Percentiles rank a stretch among this genome's conserved stretches.
Evolutionary conservation across 1,140 invertebrate genomes (phyloP).

Genomic region (Diuraphis noxia): DNA sequence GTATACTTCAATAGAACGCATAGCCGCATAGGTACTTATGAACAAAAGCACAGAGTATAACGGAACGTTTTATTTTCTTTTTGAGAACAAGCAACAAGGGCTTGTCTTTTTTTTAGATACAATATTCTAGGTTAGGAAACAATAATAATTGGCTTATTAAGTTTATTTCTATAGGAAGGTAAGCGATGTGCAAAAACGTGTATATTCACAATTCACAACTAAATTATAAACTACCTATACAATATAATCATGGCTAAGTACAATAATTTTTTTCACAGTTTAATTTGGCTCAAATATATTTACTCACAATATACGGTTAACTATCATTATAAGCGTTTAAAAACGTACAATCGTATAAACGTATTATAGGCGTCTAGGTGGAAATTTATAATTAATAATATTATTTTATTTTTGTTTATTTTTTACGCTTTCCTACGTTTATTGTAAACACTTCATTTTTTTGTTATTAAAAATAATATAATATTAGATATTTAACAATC

Average conservation of each 20-base stretch:
- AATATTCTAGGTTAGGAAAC: neutral
- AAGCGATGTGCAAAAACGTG: neutral
- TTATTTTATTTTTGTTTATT: neutral
- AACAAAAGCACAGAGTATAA: neutral
- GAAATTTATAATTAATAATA: neutral
- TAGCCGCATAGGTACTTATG: neutral
- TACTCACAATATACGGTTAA: neutral
- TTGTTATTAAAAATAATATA: neutral
- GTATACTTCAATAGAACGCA: neutral
- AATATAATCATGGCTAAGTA: neutral
- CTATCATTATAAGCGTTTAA: neutral
- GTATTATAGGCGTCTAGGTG: neutral
- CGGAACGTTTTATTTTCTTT: neutral
- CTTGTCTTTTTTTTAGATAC: neutral
- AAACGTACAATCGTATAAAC: neutral
- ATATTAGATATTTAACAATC: neutral
- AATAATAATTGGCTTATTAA: slow-evolving; percentile 18
- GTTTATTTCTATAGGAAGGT: neutral
- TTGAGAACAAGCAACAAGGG: neutral
- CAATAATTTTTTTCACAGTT: neutral
- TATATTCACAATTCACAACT: neutral
- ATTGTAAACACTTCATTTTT: neutral
- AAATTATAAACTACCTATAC: neutral
- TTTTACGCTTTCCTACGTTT: neutral
- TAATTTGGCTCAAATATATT: slow-evolving; percentile 15